Percentiles rank a stretch among this genome's conserved stretches.
These are phyloP conservation scores for Myotis yumanensis DNA, from an alignment of 2,113 vertebrate species.

Conservation along the genomic window DNA sequence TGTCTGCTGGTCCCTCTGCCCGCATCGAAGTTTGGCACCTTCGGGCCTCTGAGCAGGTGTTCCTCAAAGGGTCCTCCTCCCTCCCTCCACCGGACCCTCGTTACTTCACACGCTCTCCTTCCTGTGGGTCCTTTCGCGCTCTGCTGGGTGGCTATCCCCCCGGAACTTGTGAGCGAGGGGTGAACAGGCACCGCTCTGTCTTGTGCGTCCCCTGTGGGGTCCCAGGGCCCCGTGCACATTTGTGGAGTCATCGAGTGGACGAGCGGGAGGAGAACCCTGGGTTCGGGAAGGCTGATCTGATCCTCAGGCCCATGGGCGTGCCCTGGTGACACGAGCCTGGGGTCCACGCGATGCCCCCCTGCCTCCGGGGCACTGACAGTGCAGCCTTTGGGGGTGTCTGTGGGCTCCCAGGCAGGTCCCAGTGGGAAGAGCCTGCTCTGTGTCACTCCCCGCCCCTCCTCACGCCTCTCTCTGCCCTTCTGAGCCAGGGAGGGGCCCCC, in stretches of 20 bases:
- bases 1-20: neutral
- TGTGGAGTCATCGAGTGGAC: neutral
- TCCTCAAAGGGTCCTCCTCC: no score
- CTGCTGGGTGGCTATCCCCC: neutral
- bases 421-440: neutral
- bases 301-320: neutral
- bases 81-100: no score
- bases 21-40: neutral
- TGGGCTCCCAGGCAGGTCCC: neutral
- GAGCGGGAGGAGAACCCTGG: neutral
- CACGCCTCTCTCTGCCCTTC: neutral
- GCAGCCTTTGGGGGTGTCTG: neutral
- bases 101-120: neutral
- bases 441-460: fast-evolving
- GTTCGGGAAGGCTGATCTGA: neutral
- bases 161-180: neutral
- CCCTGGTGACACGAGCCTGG: neutral
- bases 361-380: no score
- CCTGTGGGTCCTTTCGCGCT: neutral
- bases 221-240: neutral
- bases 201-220: neutral
- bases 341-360: neutral
- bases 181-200: neutral
- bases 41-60: neutral
- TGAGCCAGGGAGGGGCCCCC: neutral